Base-by-base conservation (phyloP, 30 jellyfish, hydroid and myxozoan species). In the Hydractinia echinata region DNA sequence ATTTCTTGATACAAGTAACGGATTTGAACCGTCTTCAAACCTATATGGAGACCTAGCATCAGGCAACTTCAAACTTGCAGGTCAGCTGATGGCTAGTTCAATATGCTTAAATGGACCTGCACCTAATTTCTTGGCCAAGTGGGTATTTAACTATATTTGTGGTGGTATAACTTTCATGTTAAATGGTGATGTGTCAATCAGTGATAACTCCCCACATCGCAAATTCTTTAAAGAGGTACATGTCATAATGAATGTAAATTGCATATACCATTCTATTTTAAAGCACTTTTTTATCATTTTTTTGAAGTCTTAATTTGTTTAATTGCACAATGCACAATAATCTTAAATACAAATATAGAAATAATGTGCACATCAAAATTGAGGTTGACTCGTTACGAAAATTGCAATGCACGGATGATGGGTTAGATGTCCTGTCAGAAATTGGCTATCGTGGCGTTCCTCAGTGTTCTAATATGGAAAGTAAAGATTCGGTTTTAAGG, bases 371-470 rank as follows among this genome's bases (percentile, higher is more conserved):
- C 19, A 64, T n/a, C 39, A n/a, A 64, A 64, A n/a, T n/a, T 64
- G 19, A 64, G 74, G 39, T 64, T 64, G 51, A 64, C 19, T 51
- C 39, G 74, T 64, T 64, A 51, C 74, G 74, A 64, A 13, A 64
- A 51, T 51, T 64, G 18, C 39, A 1, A 13, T 6, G 9, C 18
- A 64, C 51, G 10, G 9, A 64, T 64, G 74, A 64, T n/a, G 74
- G 74, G 51, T n/a, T 64, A 6, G 74, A 64, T 7, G 39, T 64
- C 51, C 74, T 64, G 19, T 64, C 74, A 7, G 1, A 64, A 13
- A 64, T 64, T 6, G 74, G 74, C 18, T 64, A 6, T 64, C 19
- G 5, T 64, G 74, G 74, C 19, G 19, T 51, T 64, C 4, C 51
- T 64, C 39, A n/a, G 74, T 64, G 51, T 64, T 44, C 39, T n/a